A percentile compares a stretch with the other conserved stretches of the same genome.
Evolutionary conservation across 92 coral and sea anemone genomes (phyloP).

Genomic region (Zoanthus sansibaricus): DNA sequence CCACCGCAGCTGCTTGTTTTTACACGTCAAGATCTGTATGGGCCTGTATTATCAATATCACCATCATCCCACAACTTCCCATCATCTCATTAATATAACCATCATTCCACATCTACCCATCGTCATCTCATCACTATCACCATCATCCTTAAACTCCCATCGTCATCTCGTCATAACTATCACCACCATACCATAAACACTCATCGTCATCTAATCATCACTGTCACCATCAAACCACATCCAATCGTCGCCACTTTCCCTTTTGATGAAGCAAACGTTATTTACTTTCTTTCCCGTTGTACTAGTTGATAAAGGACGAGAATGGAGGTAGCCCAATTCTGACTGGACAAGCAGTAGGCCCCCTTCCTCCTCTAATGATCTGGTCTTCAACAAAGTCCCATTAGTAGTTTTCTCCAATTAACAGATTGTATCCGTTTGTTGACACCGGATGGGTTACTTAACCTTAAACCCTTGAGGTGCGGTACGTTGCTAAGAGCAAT

Average conservation of each 20-base stretch:
- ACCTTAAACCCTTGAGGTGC: not conserved
- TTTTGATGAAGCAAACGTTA: slow-evolving; percentile 23
- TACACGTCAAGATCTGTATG: no score
- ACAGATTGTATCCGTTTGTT: slow-evolving; percentile 38
- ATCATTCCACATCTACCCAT: no score
- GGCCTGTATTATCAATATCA: no score
- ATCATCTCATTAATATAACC: no score
- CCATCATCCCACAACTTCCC: no score
- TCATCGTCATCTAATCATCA: no score
- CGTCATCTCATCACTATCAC: no score
- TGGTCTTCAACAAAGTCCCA: slow-evolving; percentile 68
- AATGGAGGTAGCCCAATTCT: slow-evolving; percentile 62
- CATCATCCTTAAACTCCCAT: no score
- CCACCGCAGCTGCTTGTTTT: no score
- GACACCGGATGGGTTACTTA: slow-evolving; percentile 56
- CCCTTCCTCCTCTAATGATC: slow-evolving; percentile 51
- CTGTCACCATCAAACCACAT: no score
- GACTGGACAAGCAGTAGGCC: slow-evolving; percentile 69
- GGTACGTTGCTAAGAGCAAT: slow-evolving; percentile 46
- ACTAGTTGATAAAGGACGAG: slow-evolving; percentile 43
- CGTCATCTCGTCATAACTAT: no score
- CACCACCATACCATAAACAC: no score
- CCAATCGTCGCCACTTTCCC: not conserved
- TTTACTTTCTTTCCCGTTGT: not conserved
- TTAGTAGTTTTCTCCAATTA: slow-evolving; percentile 60